A percentile compares a stretch with the other conserved stretches of the same genome.
These are phyloP conservation scores for Pundamilia nyererei DNA, from an alignment of 2,113 vertebrate species.

Conservation along the genomic window DNA sequence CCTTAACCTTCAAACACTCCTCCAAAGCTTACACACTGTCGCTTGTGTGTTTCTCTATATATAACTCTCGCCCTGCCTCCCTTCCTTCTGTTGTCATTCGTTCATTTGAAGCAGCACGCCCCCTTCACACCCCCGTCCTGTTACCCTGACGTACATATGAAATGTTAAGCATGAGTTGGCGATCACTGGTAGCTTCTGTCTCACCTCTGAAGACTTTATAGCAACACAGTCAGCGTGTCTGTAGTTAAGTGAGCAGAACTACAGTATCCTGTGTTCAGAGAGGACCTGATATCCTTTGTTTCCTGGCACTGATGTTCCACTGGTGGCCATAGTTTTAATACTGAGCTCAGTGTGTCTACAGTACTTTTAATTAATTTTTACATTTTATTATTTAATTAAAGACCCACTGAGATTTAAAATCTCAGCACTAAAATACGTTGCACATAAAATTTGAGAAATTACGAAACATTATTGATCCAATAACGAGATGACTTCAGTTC, in stretches of 20 bases:
- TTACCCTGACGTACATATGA: neutral
- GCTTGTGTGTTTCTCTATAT: conserved; percentile 6
- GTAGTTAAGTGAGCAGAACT: neutral
- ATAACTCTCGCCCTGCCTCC: neutral
- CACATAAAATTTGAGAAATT: neutral
- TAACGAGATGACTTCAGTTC: neutral
- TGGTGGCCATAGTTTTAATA: neutral
- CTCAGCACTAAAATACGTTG: neutral
- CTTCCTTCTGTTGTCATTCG: conserved; percentile 8
- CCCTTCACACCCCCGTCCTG: neutral
- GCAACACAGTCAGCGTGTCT: neutral
- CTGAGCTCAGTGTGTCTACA: neutral
- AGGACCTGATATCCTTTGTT: neutral
- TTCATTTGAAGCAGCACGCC: neutral
- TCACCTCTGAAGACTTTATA: neutral
- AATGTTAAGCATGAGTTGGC: neutral
- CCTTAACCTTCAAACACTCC: neutral
- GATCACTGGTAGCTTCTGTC: neutral
- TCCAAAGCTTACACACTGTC: neutral
- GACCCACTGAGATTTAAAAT: neutral
- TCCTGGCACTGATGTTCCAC: neutral
- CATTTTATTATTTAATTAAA: neutral
- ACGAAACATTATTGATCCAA: neutral
- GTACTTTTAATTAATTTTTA: neutral
- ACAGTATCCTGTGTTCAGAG: neutral